phyloP scores from a whole-genome alignment of 2,797 vertebrate species.

The Clarias laeviceps region DNA sequence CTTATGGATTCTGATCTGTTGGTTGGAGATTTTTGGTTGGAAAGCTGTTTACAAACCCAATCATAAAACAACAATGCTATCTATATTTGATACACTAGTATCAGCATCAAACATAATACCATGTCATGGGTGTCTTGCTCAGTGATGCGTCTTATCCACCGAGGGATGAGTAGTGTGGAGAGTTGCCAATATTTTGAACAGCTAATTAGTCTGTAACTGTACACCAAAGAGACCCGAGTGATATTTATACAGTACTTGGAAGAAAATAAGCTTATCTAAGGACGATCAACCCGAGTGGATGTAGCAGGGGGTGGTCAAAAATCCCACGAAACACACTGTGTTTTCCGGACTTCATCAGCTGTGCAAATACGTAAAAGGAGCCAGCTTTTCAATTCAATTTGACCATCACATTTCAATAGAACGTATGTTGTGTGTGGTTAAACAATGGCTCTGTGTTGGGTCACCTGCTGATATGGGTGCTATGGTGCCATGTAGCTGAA shows the following conservation, averaged over 20 bases:
- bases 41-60: neutral
- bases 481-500: neutral
- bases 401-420: neutral
- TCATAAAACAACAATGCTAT: neutral
- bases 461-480: slow-evolving; percentile 21
- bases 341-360: neutral
- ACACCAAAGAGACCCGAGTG: neutral
- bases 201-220: neutral
- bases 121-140: neutral
- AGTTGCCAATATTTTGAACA: neutral
- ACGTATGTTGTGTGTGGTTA: slow-evolving; percentile 4
- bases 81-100: neutral
- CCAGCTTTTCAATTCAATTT: slow-evolving; percentile 13
- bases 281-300: neutral
- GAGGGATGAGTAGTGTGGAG: too few relatives aligned
- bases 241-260: too few relatives aligned
- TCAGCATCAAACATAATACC: neutral
- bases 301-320: too few relatives aligned
- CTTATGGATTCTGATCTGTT: neutral
- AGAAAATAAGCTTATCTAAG: neutral
- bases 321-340: neutral
- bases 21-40: neutral
- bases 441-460: neutral
- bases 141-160: neutral
- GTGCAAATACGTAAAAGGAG: neutral